phyloP scores from a whole-genome alignment of 2,888 invertebrate species.

The Drosophila sordidula region DNA sequence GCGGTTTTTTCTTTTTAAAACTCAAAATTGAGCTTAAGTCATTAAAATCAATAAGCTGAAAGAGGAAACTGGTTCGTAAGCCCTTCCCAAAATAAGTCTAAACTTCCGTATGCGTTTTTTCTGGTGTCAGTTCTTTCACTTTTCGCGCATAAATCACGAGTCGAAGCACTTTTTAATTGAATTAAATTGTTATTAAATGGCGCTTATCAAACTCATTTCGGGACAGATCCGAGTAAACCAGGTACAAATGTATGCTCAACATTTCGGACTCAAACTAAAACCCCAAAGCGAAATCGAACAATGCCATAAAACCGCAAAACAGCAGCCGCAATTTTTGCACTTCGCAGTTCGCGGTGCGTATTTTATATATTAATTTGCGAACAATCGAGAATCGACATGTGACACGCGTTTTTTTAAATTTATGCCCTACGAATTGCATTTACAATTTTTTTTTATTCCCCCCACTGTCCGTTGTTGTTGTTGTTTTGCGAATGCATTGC shows the following conservation, averaged over 20 bases:
- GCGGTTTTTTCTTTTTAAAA: no score
- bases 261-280: constrained; percentile 18
- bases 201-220: constrained; percentile 26
- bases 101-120: background rate
- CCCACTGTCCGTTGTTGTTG: constrained; percentile 22
- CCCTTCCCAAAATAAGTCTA: no score
- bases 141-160: constrained; percentile 18
- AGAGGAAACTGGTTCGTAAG: no score
- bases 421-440: constrained; percentile 82
- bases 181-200: constrained; percentile 35
- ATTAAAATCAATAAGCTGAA: no score
- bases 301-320: constrained; percentile 45
- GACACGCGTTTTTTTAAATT: constrained; percentile 82
- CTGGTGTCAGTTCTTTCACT: background rate
- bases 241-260: constrained; percentile 34
- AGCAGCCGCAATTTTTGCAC: constrained; percentile 44
- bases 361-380: constrained; percentile 83
- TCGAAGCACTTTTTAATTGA: constrained; percentile 11
- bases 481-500: constrained; percentile 57
- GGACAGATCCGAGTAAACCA: constrained; percentile 13
- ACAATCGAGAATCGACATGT: constrained; percentile 84
- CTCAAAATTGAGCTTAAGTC: no score
- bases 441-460: constrained; percentile 50
- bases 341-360: constrained; percentile 53
- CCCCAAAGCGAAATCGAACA: constrained; percentile 24